Base-by-base conservation (phyloP, 2,113 vertebrate genomes). In the Myiagra hebetior region DNA sequence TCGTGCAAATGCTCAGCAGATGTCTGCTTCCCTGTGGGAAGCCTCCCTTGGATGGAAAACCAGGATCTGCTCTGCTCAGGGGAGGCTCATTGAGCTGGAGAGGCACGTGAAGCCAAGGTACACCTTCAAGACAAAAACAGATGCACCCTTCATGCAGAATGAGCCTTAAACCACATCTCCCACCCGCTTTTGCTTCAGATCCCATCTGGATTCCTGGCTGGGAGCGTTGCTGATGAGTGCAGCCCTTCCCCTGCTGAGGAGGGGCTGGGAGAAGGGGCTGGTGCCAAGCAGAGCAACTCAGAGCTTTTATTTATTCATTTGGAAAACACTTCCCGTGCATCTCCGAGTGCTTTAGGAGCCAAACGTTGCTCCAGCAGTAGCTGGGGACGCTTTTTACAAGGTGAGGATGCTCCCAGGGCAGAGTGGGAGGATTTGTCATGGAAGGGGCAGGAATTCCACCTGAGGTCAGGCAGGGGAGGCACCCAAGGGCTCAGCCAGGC, bases 301-400 rank as follows among this genome's bases (percentile, higher is more conserved):
- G 62, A 60, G 46, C 63, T 93, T 41, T 85, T 72, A 78, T 96
- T 97, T 95, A 90, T 91, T 92, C 81, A 35, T 42, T 79, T 85
- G 72, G 95, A 90, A 73, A 96, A 91, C 33, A 44, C 37, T 85
- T 67, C 17, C 72, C 79, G 7, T 64, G 39, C 42, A 70, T 81
- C 68, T 87, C 75, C 27, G 37, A 91, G 18, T 26, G 76, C 64
- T 95, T 73, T 11, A 72, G 72, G 79, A 56, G 60, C 65, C 90
- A 50, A 96, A 63, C 26, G 26, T 44, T 31, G 39, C 70, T 92
- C n/a, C 35, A 81, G 55, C 19, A 19, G 22, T 6, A 26, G 19
- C 85, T 92, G 37, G 76, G 65, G 57, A 50, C 87, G 82, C 39
- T 42, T 18, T 7, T 42, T 18, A 3, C 20, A 8, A 41, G 28